phyloP scores from a whole-genome alignment of 2,797 vertebrate species.

The Meda fulgida region DNA sequence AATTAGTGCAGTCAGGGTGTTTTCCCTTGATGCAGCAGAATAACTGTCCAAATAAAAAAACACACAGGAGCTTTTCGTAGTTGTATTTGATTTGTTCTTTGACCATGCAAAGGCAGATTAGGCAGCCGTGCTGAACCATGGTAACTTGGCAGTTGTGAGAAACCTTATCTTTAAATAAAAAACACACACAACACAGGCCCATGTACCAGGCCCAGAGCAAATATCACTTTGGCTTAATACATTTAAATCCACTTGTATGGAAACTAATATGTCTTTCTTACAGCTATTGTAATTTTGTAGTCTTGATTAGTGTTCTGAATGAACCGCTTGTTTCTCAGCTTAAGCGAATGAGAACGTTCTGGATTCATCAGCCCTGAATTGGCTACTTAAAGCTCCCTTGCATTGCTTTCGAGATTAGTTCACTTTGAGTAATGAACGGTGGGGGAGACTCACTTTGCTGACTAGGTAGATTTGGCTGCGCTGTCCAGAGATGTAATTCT shows the following conservation, averaged over 20 bases:
- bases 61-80: neutral
- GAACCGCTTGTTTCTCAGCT: conserved; percentile 8
- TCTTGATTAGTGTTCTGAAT: conserved; percentile 26
- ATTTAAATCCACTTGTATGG: neutral
- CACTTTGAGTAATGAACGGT: conserved; percentile 38
- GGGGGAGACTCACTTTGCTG: conserved; percentile 40
- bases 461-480: conserved; percentile 38
- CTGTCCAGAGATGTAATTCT: conserved; percentile 30
- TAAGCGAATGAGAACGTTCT: conserved; percentile 13
- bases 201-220: neutral
- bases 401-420: conserved; percentile 31
- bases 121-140: neutral
- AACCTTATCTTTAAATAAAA: neutral
- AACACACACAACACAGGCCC: neutral
- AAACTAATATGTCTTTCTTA: neutral
- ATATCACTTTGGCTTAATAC: neutral
- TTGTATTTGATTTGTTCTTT: neutral
- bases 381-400: conserved; percentile 40
- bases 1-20: neutral
- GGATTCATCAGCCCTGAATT: neutral
- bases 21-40: neutral
- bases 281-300: conserved; percentile 10
- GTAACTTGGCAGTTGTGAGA: neutral
- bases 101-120: neutral
- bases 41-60: neutral